These are phyloP conservation scores for Nebria brevicollis DNA, from an alignment of 2,888 invertebrate genomes.

Conservation along the genomic window DNA sequence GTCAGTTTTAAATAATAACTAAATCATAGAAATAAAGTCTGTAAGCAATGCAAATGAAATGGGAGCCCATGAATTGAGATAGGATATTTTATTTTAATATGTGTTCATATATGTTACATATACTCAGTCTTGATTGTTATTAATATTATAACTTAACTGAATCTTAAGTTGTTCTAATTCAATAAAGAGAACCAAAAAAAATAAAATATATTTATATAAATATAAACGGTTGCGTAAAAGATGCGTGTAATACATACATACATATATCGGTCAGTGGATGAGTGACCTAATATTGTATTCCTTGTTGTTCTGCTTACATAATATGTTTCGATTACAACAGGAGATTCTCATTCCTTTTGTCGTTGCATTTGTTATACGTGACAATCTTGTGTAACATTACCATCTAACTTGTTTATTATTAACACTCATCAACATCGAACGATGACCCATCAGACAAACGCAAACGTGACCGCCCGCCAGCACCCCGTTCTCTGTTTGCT, in stretches of 20 bases:
- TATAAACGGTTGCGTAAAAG: neutral
- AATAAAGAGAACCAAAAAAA: neutral
- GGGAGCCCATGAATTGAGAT: too few species aligned
- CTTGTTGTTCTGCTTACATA: neutral
- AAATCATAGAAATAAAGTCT: too few species aligned
- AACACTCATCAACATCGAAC: conserved; percentile 14
- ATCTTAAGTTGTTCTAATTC: too few species aligned
- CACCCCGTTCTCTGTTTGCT: too few species aligned
- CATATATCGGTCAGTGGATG: conserved; percentile 35
- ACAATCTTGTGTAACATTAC: conserved; percentile 26
- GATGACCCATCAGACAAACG: conserved; percentile 12
- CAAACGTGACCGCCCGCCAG: neutral
- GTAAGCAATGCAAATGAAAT: too few species aligned
- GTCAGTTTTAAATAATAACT: too few species aligned
- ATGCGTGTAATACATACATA: neutral
- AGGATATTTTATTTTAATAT: too few species aligned
- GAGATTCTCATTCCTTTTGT: conserved; percentile 19
- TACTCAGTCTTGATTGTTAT: too few species aligned
- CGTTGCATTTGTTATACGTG: conserved; percentile 31
- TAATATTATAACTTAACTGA: too few species aligned
- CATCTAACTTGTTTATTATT: neutral
- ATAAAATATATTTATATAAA: too few species aligned
- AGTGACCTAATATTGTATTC: conserved; percentile 36
- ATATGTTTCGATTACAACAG: conserved; percentile 33
- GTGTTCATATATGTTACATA: too few species aligned